Evolutionary conservation across 2,113 vertebrate species (phyloP).

Genomic region (Peromyscus polionotus): DNA sequence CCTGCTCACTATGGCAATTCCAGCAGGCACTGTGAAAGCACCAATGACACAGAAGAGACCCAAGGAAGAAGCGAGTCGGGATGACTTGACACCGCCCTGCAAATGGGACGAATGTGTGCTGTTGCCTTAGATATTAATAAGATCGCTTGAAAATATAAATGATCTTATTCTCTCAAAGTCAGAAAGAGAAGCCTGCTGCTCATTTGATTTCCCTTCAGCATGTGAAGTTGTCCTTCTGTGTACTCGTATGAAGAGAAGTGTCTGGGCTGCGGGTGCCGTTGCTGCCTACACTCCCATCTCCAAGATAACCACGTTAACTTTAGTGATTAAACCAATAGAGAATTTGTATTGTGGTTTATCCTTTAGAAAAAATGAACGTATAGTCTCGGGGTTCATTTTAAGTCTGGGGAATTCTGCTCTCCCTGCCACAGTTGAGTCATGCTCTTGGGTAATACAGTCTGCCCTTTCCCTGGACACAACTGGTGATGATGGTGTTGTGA

Average conservation of each 20-base stretch:
- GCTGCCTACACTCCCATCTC: too few relatives aligned
- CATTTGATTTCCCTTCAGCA: neutral
- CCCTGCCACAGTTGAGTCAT: neutral
- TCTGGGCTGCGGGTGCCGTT: neutral
- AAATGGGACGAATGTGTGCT: neutral
- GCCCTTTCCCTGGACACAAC: neutral
- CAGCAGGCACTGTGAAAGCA: constrained; percentile 12
- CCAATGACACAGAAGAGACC: constrained; percentile 18
- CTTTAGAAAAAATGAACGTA: neutral
- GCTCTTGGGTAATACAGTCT: neutral
- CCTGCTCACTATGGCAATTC: constrained; percentile 23
- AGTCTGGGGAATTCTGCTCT: neutral
- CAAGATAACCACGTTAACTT: neutral
- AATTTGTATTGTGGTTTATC: neutral
- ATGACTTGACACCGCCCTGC: neutral
- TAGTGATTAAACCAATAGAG: neutral
- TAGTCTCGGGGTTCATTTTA: neutral
- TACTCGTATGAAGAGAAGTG: neutral
- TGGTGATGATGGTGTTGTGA: neutral
- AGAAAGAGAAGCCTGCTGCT: neutral
- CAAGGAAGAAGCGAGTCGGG: neutral
- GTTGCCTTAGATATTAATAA: constrained; percentile 35
- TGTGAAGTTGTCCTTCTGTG: neutral
- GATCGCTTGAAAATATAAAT: neutral
- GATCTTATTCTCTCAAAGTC: neutral